phyloP scores from a whole-genome alignment of 64 coral and sea anemone species.

The Pachyseris speciosa region DNA sequence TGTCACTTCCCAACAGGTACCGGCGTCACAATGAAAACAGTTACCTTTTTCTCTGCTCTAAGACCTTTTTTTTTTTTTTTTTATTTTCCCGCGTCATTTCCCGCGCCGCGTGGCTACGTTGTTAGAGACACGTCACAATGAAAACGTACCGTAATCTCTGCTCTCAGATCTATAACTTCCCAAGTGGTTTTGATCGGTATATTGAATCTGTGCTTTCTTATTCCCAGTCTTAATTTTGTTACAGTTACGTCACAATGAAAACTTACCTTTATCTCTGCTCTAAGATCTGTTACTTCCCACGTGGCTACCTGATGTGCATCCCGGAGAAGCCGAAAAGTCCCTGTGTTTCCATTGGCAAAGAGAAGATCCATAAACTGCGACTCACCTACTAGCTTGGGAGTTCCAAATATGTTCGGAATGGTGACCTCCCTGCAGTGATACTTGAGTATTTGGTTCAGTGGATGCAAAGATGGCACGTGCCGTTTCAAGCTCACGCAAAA shows the following conservation, averaged over 20 bases:
- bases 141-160: conserved; percentile 40
- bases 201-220: too few relatives aligned
- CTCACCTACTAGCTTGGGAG: conserved; percentile 14
- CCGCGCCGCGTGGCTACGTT: too few relatives aligned
- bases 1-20: conserved; percentile 55
- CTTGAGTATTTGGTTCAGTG: conserved; percentile 66
- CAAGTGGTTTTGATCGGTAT: too few relatives aligned
- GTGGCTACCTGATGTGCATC: not conserved
- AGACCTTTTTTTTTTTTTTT: too few relatives aligned
- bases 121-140: too few relatives aligned
- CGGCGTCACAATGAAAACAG: too few relatives aligned
- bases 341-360: conserved; percentile 59
- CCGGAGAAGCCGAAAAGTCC: not conserved
- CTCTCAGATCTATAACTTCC: conserved; percentile 49
- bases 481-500: conserved; percentile 65
- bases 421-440: conserved; percentile 71
- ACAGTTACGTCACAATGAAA: not conserved
- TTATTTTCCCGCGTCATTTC: too few relatives aligned
- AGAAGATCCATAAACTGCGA: conserved; percentile 21
- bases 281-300: conserved; percentile 61
- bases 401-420: conserved; percentile 48
- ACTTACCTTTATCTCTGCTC: conserved; percentile 29
- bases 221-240: too few relatives aligned
- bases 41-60: too few relatives aligned
- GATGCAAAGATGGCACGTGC: conserved; percentile 54